Base-by-base conservation (phyloP, 2,113 vertebrate genomes). In the Apaloderma vittatum region DNA sequence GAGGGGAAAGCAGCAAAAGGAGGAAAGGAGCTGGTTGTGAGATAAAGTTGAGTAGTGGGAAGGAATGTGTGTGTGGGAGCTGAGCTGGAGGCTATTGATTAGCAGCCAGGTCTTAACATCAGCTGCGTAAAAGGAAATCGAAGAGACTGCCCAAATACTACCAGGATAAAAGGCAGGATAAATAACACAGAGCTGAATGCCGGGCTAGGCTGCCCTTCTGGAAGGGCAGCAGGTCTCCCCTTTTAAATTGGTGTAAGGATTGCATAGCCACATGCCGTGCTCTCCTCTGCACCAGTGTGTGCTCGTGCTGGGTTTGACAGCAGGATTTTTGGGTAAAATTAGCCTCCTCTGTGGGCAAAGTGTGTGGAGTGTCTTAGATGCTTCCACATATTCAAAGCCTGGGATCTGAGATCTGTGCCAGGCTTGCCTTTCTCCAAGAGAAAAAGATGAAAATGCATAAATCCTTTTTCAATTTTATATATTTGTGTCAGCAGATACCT, bases 221-320 rank as follows among this genome's bases (percentile, higher is more conserved):
- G 29, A 86, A 90, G 84, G 85, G 66, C 2, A 0, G 72, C 59
- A 49, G 37, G 16, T 70, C 22, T 93, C 21, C 37, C 15, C 5
- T 74, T 68, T 67, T 48, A 62, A 62, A 32, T 48, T 70, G 20
- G 32, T 16, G 4, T 3, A 26, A 71, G n/a, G 37, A 37, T 86
- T 90, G 43, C 36, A 8, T 7, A 49, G 63, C 23, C 23, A 30
- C 15, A 10, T 0, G 0, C 19, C 2, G 0, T 0, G 0, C n/a
- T 49, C 1, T 45, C 6, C 27, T 79, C 51, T 73, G n/a, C 34
- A 40, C 9, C 21, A 15, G 10, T 20, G 3, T 9, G 24, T 65
- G 67, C 54, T 52, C 0, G 0, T 48, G 45, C 29, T 73, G 54
- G 29, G 16, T 61, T 59, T 63, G 15, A 68, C 16, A 57, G 62